phyloP scores from a whole-genome alignment of 2,888 invertebrate species.

The Charanyca ferruginea region DNA sequence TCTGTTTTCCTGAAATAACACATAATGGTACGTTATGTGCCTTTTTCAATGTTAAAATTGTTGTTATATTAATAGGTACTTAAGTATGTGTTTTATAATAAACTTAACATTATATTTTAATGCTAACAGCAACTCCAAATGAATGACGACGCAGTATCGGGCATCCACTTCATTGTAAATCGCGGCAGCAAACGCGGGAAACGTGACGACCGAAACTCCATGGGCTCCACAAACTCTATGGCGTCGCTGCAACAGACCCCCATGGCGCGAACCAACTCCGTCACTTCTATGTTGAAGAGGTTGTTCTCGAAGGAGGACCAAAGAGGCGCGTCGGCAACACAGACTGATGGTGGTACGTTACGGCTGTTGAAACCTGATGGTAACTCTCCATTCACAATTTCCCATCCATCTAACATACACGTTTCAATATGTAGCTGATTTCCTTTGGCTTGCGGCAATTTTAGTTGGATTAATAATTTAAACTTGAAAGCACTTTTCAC shows the following conservation, averaged over 20 bases:
- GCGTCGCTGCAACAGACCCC: conserved; percentile 92
- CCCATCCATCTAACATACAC: conserved; percentile 19
- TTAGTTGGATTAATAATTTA: conserved; percentile 4
- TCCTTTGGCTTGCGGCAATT: conserved; percentile 7
- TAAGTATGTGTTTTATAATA: not conserved
- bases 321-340: conserved; percentile 76
- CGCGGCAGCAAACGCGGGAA: conserved; percentile 88
- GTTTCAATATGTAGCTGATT: conserved; percentile 17
- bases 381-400: conserved; percentile 46
- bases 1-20: conserved; percentile 31
- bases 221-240: conserved; percentile 89
- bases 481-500: not conserved
- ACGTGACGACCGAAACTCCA: conserved; percentile 84
- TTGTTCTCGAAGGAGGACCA: conserved; percentile 95
- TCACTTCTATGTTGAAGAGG: conserved; percentile 94
- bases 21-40: conserved; percentile 14
- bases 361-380: conserved; percentile 39
- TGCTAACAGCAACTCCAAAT: conserved; percentile 87
- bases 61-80: not conserved
- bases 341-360: conserved; percentile 87
- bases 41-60: conserved; percentile 23
- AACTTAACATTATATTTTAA: conserved; percentile 25
- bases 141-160: conserved; percentile 93
- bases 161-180: conserved; percentile 94
- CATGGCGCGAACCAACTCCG: conserved; percentile 94